Base-by-base conservation (phyloP, 2,113 vertebrate genomes). In the Actenoides hombroni region DNA sequence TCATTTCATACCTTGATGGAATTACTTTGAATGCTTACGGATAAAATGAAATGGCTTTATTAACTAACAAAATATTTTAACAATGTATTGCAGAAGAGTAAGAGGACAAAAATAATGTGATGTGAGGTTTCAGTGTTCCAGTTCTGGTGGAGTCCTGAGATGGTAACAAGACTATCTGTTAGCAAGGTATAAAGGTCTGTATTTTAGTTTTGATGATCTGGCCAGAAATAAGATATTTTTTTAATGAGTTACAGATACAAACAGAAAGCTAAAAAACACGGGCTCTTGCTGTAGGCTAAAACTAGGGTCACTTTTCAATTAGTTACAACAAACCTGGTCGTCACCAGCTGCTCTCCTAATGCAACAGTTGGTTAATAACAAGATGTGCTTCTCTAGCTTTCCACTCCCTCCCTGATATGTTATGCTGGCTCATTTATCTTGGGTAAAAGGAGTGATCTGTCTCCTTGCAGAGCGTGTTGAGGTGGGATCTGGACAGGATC, bases 221-320 rank as follows among this genome's bases (percentile, higher is more conserved):
- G 28, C 31, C n/a, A 68, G 68, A 83, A 71, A 54, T 37, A 24
- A 46, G 29, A 26, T 20, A 10, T 46, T 46, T 46, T 46, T 46
- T 46, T 20, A 5, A n/a, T 40, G 64, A 89, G 35, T 73, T 82
- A 78, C 14, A 39, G 56, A 48, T 35, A 78, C 8, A 78, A 94
- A 57, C 6, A 71, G 60, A 92, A 59, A 96, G 57, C 63, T 76
- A 24, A 91, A 44, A 8, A 84, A 79, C 28, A 39, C 11, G 70
- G 85, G 40, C 46, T 93, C 37, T 67, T 74, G 37, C 49, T 76
- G 59, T 60, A 76, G 39, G 67, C 39, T 96, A 87, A 93, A 93
- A 94, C 93, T 90, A 92, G 10, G 8, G 73, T 92, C 5, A 65
- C 92, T 96, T 93, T 91, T 80, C 86, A 93, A 70, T 95, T 87